These are phyloP conservation scores for Okamejei kenojei DNA, from an alignment of 2,797 vertebrate species.

Conservation along the genomic window DNA sequence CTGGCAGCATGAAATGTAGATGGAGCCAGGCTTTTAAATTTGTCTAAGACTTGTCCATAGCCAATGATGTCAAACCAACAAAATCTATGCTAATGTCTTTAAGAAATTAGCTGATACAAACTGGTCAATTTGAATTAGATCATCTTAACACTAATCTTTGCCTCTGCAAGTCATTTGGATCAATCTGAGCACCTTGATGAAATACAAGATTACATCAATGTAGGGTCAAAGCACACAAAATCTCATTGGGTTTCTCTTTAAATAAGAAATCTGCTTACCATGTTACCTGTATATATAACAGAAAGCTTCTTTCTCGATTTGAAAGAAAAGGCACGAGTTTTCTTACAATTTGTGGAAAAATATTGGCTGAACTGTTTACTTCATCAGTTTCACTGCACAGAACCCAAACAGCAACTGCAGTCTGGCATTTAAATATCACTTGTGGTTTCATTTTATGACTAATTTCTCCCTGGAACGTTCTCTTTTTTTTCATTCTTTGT, in stretches of 20 bases:
- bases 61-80: not conserved
- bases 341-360: not conserved
- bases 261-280: not conserved
- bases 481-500: not conserved
- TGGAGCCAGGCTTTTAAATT: not conserved
- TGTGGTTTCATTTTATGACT: not conserved
- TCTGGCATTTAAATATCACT: not conserved
- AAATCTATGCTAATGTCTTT: not conserved
- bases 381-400: not conserved
- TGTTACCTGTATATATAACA: not conserved
- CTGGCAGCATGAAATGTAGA: too few relatives aligned
- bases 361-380: not conserved
- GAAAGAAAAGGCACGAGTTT: not conserved
- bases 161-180: not conserved
- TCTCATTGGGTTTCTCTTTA: not conserved
- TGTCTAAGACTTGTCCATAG: not conserved
- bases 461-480: not conserved
- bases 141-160: not conserved
- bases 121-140: not conserved
- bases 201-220: not conserved
- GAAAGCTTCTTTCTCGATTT: not conserved
- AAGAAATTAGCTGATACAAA: not conserved
- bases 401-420: not conserved
- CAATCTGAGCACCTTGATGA: not conserved
- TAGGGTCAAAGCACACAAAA: not conserved